Evolutionary conservation across 2,113 vertebrate species (phyloP).

Genomic region (Heteronetta atricapilla): DNA sequence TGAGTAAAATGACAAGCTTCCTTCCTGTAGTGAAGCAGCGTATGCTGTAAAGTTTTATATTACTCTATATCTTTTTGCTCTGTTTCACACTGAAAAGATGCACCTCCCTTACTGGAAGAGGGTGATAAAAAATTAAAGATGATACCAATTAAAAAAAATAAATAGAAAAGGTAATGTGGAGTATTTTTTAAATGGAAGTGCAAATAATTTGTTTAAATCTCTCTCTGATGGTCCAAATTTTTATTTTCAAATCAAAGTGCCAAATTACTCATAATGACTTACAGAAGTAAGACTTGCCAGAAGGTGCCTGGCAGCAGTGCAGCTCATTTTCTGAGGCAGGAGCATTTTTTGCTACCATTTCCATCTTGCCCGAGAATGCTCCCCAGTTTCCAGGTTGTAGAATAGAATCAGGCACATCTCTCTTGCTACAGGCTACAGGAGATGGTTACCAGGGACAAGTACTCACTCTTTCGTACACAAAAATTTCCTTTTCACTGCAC

Average conservation of each 20-base stretch:
- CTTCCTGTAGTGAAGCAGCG: conserved; percentile 27
- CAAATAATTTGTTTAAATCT: neutral
- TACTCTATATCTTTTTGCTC: neutral
- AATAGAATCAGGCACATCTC: neutral
- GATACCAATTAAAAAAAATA: neutral
- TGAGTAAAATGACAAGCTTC: conserved; percentile 53
- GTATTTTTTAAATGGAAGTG: neutral
- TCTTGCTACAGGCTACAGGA: neutral
- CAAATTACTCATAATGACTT: neutral
- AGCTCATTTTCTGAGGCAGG: neutral
- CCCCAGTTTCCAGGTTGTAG: neutral
- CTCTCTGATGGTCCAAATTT: neutral
- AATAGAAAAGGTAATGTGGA: neutral
- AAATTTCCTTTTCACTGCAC: neutral
- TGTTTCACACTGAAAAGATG: neutral
- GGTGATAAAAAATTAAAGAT: neutral
- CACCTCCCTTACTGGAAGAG: neutral
- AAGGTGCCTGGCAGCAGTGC: neutral
- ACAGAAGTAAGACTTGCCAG: too few relatives aligned
- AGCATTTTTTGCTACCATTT: neutral
- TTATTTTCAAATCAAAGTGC: neutral
- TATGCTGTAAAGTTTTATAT: conserved; percentile 35
- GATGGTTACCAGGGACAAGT: neutral
- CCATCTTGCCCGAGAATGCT: neutral
- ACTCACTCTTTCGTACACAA: neutral